Evolutionary conservation across 2,113 vertebrate species (phyloP).

Genomic region (Tursiops truncatus): DNA sequence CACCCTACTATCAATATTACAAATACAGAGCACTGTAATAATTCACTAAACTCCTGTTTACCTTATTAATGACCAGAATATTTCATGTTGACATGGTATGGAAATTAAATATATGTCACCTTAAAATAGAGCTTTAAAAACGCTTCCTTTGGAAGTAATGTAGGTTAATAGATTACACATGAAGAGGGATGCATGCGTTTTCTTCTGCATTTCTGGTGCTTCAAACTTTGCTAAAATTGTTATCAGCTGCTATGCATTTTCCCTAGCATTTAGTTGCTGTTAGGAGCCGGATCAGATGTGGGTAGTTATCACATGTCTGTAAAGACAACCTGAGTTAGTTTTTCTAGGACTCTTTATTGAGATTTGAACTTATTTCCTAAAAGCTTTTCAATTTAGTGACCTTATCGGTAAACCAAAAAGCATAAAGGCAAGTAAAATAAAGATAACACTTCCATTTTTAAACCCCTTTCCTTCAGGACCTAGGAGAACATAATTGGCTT

Average conservation of each 20-base stretch:
- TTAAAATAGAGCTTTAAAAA: conserved; percentile 29
- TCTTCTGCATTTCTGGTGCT: not conserved
- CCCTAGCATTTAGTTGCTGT: not conserved
- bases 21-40: not conserved
- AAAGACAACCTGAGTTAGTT: not conserved
- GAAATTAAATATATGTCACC: not conserved
- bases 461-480: not conserved
- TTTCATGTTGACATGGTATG: conserved; percentile 13
- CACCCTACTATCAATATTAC: conserved; percentile 67
- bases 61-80: conserved; percentile 69
- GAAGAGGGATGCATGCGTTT: not conserved
- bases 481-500: not conserved
- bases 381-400: not conserved
- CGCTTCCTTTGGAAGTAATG: not conserved
- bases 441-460: not conserved
- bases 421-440: not conserved
- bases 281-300: not conserved
- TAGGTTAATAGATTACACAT: not conserved
- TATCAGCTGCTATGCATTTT: not conserved
- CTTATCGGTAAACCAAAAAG: not conserved
- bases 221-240: not conserved
- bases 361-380: not conserved
- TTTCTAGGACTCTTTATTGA: not conserved
- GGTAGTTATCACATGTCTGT: not conserved
- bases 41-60: conserved; percentile 50